Percentiles rank a stretch among this genome's conserved stretches.
Conservation (phyloP, 2,888 invertebrate species). For the Pseudoips prasinana region DNA sequence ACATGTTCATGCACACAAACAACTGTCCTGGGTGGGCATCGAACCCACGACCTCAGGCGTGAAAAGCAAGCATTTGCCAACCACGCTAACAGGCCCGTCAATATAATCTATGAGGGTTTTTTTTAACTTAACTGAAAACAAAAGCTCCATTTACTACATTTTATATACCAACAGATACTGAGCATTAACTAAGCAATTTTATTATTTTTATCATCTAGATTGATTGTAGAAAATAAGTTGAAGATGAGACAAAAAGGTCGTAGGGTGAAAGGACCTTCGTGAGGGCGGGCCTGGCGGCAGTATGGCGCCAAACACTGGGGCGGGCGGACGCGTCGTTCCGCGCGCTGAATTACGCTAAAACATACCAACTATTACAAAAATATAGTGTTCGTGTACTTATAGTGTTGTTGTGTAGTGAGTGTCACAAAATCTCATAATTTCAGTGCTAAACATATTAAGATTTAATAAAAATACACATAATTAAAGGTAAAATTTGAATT, state of each 20-base stretch:
- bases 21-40: too few species aligned
- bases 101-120: too few species aligned
- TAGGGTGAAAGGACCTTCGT: constrained; percentile 29
- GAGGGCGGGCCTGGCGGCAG: constrained; percentile 41
- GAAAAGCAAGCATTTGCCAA: too few species aligned
- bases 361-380: constrained; percentile 18
- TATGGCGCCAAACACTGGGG: constrained; percentile 43
- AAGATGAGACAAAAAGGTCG: constrained; percentile 28
- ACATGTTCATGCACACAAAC: too few species aligned
- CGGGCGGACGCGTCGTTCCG: constrained; percentile 27
- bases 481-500: neutral
- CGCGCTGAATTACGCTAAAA: constrained; percentile 20
- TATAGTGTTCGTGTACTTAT: constrained; percentile 14
- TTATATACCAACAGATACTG: too few species aligned
- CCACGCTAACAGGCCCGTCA: too few species aligned
- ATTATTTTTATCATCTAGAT: constrained; percentile 4
- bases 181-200: neutral
- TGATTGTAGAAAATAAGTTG: constrained; percentile 17
- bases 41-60: too few species aligned
- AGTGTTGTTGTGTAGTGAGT: constrained; percentile 11
- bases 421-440: neutral
- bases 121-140: too few species aligned
- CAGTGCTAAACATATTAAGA: constrained; percentile 2
- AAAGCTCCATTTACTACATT: too few species aligned
- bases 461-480: constrained; percentile 5